Evolutionary conservation across 2,797 vertebrate genomes (phyloP), one percentile per base, ranked within the genome.

Genomic region (Phataginus tricuspis): DNA sequence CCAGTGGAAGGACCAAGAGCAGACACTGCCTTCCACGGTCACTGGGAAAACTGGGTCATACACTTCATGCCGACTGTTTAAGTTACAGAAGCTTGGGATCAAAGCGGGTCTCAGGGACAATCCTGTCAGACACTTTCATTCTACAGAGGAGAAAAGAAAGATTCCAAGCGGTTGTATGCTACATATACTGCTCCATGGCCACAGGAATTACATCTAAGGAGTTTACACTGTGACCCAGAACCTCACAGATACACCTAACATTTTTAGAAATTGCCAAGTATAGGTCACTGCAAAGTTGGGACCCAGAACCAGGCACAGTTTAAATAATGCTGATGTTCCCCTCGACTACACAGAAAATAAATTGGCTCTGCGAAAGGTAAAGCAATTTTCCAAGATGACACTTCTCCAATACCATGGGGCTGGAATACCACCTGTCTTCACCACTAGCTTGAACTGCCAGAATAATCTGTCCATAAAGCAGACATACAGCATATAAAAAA

Each of bases 101-200:
- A 55, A 51, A 51, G 31, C 34, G 4, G 23, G 49, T 16, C 64
- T 83, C 29, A 34, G 53, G 55, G 45, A 68, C 68, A 0, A 34
- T 19, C 14, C 10, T 10, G 5, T 6, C 42, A 11, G 0, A 7
- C 37, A 39, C 42, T 10, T 75, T 29, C 49, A 23, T 25, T 1
- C 14, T 21, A n/a, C 31, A 31, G 71, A 15, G 1, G 12, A 39
- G 42, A 59, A 49, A 57, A 79, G 4, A 23, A 79, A 7, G 31
- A 82, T 23, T 0, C 45, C 0, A 59, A 45, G 63, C 31, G 42
- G n/a, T 18, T 19, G 0, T 0, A 0, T 21, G 34, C 16, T 7
- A 3, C 2, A 0, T 29, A 79, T 1, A 16, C 15, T 0, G 7
- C n/a, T 53, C 12, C 14, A 0, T 1, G 42, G 59, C 6, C 4